phyloP scores from a whole-genome alignment of 64 coral and sea anemone genomes.

The Acropora yongei region DNA sequence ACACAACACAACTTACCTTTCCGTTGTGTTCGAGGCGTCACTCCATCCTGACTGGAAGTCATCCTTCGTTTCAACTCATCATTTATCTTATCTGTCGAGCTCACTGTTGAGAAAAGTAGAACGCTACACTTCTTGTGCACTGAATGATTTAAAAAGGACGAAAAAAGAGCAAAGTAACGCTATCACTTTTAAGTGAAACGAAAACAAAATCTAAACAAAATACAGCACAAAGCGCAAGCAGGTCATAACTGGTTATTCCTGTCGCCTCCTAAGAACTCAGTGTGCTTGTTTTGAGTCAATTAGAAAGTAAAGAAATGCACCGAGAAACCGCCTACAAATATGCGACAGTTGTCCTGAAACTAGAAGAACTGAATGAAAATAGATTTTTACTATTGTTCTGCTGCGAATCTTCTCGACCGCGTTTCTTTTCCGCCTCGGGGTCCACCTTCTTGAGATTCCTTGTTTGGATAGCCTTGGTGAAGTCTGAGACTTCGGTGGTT shows the following conservation, averaged over 20 bases:
- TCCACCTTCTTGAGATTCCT: conserved; percentile 83
- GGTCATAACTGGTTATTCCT: too few relatives aligned
- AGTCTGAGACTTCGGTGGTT: conserved; percentile 27
- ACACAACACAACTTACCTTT: conserved; percentile 26
- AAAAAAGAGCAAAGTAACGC: background rate
- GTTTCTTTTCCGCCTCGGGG: conserved; percentile 70
- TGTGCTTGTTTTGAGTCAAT: too few relatives aligned
- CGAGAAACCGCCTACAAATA: background rate
- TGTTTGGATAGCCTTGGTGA: conserved; percentile 72
- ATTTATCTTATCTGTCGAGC: conserved; percentile 81
- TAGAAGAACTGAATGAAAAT: background rate
- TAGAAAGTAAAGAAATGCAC: background rate
- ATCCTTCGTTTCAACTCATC: conserved; percentile 91
- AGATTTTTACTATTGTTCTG: conserved; percentile 71
- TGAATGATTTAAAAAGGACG: background rate
- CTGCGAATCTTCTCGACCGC: conserved; percentile 50
- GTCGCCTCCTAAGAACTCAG: too few relatives aligned
- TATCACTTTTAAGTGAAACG: too few relatives aligned
- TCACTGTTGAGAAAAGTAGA: conserved; percentile 48
- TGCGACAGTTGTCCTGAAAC: too few relatives aligned
- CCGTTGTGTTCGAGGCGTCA: conserved; percentile 49
- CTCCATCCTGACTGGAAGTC: conserved; percentile 51
- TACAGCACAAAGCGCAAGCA: too few relatives aligned
- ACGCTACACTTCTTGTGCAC: background rate
- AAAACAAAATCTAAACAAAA: too few relatives aligned